A percentile compares a stretch with the other conserved stretches of the same genome.
phyloP scores from a whole-genome alignment of 2,113 vertebrate genomes.

The Gadus macrocephalus region DNA sequence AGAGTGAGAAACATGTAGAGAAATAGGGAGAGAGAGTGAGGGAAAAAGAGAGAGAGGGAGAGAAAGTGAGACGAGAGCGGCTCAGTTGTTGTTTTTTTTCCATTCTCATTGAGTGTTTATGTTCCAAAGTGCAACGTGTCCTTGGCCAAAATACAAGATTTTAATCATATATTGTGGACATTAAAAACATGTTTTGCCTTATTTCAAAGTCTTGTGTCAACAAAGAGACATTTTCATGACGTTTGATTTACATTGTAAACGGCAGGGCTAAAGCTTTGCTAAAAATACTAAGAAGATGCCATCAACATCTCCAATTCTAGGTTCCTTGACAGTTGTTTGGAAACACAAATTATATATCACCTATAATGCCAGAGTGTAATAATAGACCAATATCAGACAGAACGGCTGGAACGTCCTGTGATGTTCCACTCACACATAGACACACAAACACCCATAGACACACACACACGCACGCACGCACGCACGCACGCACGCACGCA shows the following conservation, averaged over 20 bases:
- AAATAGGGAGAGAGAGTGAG: background rate
- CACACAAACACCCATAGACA: background rate
- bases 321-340: background rate
- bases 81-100: background rate
- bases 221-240: constrained; percentile 7
- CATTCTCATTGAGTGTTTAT: constrained; percentile 4
- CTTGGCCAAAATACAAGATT: constrained; percentile 35
- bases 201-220: constrained; percentile 33
- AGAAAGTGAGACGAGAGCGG: background rate
- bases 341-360: background rate
- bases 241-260: constrained; percentile 27
- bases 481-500: too few species aligned
- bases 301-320: background rate
- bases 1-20: background rate
- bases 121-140: constrained; percentile 16
- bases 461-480: too few species aligned
- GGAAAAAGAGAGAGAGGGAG: background rate
- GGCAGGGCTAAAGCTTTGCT: constrained; percentile 17
- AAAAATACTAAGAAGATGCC: constrained; percentile 5
- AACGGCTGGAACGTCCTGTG: background rate
- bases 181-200: constrained; percentile 17
- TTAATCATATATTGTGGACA: constrained; percentile 29
- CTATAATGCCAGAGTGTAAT: background rate
- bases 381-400: too few species aligned
- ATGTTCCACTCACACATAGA: background rate